Evolutionary conservation across 2,113 vertebrate genomes (phyloP).

Genomic region (Cricetomys ansorgei): DNA sequence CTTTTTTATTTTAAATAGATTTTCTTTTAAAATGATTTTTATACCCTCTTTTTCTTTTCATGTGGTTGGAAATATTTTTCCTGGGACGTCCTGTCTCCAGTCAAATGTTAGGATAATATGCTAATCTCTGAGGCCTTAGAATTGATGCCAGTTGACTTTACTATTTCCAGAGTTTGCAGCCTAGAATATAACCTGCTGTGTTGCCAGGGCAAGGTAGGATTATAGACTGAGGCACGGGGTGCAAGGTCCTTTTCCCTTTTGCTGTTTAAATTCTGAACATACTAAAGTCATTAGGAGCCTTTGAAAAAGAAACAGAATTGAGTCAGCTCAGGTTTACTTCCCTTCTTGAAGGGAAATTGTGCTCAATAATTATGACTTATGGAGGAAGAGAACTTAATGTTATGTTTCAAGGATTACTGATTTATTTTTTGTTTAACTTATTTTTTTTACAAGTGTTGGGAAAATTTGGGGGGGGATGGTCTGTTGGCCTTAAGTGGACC

Average conservation of each 20-base stretch:
- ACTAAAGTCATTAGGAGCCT: background rate
- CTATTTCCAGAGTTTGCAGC: background rate
- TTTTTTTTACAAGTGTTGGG: background rate
- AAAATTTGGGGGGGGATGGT: background rate
- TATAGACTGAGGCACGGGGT: background rate
- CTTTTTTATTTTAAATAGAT: constrained; percentile 51
- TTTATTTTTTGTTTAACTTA: background rate
- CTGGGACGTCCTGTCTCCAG: background rate
- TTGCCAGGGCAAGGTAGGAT: background rate
- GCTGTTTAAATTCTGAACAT: constrained; percentile 38
- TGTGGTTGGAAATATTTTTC: constrained; percentile 65
- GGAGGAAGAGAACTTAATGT: constrained; percentile 34
- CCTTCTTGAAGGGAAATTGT: background rate
- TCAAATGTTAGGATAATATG: constrained; percentile 12
- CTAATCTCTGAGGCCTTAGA: background rate
- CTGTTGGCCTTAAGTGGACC: background rate
- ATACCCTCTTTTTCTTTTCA: background rate
- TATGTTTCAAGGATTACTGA: background rate
- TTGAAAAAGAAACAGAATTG: constrained; percentile 26
- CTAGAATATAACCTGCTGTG: background rate
- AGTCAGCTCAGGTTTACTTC: constrained; percentile 42
- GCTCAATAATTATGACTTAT: background rate
- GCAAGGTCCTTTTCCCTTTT: constrained; percentile 19
- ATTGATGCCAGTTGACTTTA: constrained; percentile 25
- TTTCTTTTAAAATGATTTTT: constrained; percentile 44